These are phyloP conservation scores for Gambusia affinis DNA, from an alignment of 2,113 vertebrate species.

Conservation along the genomic window DNA sequence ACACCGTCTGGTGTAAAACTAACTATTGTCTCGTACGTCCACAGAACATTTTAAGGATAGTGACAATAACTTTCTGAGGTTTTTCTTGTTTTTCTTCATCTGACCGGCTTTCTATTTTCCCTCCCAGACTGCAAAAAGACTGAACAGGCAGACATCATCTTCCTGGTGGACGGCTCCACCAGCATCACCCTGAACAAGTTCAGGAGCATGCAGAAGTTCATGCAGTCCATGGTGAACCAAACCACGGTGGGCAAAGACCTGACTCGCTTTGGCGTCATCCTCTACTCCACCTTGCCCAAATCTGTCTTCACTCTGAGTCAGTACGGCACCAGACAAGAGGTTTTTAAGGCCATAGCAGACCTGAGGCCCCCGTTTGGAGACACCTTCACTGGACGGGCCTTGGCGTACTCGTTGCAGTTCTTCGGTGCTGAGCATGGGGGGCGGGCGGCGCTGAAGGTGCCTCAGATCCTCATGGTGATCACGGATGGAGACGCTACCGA, in stretches of 20 bases:
- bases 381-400: constrained; percentile 76
- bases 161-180: constrained; percentile 80
- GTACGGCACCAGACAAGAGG: constrained; percentile 56
- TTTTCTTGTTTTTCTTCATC: not conserved
- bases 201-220: constrained; percentile 76
- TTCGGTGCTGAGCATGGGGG: constrained; percentile 73
- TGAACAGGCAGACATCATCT: constrained; percentile 83
- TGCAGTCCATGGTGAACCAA: constrained; percentile 78
- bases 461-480: constrained; percentile 82
- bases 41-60: too few species aligned
- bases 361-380: constrained; percentile 43
- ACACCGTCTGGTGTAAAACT: too few species aligned
- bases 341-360: constrained; percentile 65
- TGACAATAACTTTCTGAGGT: too few species aligned
- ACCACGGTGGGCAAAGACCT: constrained; percentile 71
- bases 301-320: constrained; percentile 69
- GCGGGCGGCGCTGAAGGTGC: constrained; percentile 44
- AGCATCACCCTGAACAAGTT: constrained; percentile 66
- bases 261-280: constrained; percentile 79
- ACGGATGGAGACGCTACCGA: constrained; percentile 81
- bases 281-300: constrained; percentile 59
- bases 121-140: constrained; percentile 78
- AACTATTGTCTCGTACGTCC: too few species aligned
- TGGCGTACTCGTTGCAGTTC: constrained; percentile 69
- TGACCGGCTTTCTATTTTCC: constrained; percentile 1